A percentile compares a stretch with the other conserved stretches of the same genome.
Conservation (phyloP, 2,113 vertebrate species). For the Heterocephalus glaber region DNA sequence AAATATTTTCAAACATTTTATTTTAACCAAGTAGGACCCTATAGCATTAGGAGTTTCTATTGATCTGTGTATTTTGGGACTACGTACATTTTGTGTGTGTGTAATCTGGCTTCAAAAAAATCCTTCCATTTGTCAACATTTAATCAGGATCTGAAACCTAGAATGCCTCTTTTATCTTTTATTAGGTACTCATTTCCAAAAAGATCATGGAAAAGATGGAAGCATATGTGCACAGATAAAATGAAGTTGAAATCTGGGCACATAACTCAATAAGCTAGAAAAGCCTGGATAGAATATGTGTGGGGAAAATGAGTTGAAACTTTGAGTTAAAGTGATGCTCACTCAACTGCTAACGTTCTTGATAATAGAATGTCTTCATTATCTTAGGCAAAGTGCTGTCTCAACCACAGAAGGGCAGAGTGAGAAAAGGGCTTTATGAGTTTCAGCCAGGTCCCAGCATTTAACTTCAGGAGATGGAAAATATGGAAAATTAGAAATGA, state of each 20-base stretch:
- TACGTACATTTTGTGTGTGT: background rate
- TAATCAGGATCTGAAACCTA: background rate
- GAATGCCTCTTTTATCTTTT: background rate
- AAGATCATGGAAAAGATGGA: background rate
- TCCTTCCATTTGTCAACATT: background rate
- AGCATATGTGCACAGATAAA: accelerated
- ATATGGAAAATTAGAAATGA: background rate
- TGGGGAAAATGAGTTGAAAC: background rate
- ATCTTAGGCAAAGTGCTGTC: background rate
- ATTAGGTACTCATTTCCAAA: background rate
- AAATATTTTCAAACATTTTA: background rate
- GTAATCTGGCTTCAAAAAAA: background rate
- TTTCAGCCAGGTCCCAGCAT: background rate
- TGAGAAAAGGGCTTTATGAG: background rate
- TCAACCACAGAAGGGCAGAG: background rate
- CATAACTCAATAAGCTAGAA: background rate
- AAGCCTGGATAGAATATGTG: background rate
- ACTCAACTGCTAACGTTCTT: background rate
- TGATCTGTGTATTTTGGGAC: background rate
- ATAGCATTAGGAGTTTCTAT: background rate
- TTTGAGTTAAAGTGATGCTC: background rate
- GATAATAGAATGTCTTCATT: background rate
- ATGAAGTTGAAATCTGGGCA: background rate
- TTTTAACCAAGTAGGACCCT: background rate
- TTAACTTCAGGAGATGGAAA: background rate